A percentile compares a stretch with the other conserved stretches of the same genome.
Evolutionary conservation across 2,888 invertebrate species (phyloP).

Genomic region (Drosophila tanythrix): DNA sequence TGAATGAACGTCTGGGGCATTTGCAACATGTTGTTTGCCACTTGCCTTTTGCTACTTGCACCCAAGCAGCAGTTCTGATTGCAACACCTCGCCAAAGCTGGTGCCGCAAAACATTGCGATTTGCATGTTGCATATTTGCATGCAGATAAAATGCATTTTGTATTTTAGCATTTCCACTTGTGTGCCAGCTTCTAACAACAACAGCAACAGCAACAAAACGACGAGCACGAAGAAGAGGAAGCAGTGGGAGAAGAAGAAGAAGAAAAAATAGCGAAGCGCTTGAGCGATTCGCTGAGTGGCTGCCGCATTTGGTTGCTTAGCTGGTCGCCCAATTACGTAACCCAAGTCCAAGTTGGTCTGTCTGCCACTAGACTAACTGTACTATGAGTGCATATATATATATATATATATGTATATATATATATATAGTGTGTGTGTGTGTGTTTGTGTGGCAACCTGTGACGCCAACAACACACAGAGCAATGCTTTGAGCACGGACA

Average conservation of each 20-base stretch:
- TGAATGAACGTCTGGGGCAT: conserved; percentile 12
- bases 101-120: conserved; percentile 13
- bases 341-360: conserved; percentile 67
- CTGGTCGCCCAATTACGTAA: conserved; percentile 75
- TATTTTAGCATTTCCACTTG: conserved; percentile 41
- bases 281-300: conserved; percentile 66
- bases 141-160: conserved; percentile 33
- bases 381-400: conserved; percentile 37
- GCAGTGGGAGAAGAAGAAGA: conserved; percentile 23
- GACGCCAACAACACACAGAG: conserved; percentile 40
- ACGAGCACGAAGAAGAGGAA: not conserved
- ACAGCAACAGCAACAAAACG: conserved; percentile 4
- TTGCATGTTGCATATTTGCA: conserved; percentile 29
- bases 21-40: conserved; percentile 22
- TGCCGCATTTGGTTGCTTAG: conserved; percentile 58
- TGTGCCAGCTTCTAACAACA: conserved; percentile 39
- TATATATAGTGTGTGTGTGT: conserved; percentile 20
- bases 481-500: conserved; percentile 57
- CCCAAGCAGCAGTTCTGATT: conserved; percentile 46
- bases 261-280: conserved; percentile 60
- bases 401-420: conserved; percentile 16
- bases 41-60: conserved; percentile 20
- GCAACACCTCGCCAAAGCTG: conserved; percentile 39
- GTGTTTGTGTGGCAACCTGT: conserved; percentile 63
- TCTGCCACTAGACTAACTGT: conserved; percentile 56